Evolutionary conservation across 2,113 vertebrate species (phyloP).

Genomic region (Syrmaticus mikado): DNA sequence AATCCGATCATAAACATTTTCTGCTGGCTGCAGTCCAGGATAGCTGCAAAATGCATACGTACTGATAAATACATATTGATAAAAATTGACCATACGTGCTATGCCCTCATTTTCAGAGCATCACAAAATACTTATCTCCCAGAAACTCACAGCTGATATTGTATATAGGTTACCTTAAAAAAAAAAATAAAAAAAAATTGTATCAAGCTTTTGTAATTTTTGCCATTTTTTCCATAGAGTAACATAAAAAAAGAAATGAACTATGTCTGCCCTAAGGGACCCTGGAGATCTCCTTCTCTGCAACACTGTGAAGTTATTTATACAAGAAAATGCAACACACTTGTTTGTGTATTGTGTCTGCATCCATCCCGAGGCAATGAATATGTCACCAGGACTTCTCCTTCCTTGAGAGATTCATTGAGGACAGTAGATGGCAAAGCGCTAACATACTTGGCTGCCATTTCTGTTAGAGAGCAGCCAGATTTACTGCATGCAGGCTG

Average conservation of each 20-base stretch:
- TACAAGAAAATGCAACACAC: background rate
- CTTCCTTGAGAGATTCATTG: conserved; percentile 4
- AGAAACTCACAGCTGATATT: background rate
- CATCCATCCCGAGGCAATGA: background rate
- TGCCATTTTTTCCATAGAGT: background rate
- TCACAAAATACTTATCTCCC: background rate
- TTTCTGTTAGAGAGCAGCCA: background rate
- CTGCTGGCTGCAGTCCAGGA: background rate
- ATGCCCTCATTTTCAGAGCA: background rate
- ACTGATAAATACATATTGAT: background rate
- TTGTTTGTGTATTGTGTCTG: background rate
- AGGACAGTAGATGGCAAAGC: conserved; percentile 33
- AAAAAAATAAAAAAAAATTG: background rate
- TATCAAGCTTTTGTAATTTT: background rate
- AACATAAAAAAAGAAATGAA: background rate
- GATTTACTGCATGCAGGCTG: background rate
- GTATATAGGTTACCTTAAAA: background rate
- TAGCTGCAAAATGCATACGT: background rate
- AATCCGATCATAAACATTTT: background rate
- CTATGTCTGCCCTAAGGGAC: background rate
- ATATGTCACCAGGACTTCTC: background rate
- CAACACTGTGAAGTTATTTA: background rate
- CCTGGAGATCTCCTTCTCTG: background rate
- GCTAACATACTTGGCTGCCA: background rate
- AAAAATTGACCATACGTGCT: background rate